Conservation (phyloP, 64 coral and sea anemone genomes). For the Cladopsammia gracilis region DNA sequence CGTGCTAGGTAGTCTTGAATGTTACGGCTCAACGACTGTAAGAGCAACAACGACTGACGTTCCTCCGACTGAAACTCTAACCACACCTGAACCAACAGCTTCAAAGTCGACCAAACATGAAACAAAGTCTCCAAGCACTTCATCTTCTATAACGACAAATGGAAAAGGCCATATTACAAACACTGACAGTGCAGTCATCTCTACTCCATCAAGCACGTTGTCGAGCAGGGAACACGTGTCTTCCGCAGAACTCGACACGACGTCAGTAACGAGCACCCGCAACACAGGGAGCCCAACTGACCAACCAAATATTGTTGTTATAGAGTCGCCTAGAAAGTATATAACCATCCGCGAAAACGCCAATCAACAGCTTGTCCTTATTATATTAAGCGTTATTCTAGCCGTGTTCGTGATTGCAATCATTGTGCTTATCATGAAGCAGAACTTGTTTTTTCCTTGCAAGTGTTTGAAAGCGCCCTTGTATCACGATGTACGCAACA, state of each 20-base stretch:
- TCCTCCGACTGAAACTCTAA: neutral
- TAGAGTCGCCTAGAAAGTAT: constrained; percentile 79
- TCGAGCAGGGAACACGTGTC: neutral
- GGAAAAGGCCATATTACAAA: neutral
- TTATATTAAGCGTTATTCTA: constrained; percentile 85
- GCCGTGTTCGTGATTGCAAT: constrained; percentile 89
- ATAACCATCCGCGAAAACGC: constrained; percentile 85
- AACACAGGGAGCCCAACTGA: neutral
- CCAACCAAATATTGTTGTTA: constrained; percentile 64
- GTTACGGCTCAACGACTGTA: constrained; percentile 71
- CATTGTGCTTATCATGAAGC: constrained; percentile 76
- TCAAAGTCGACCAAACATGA: neutral
- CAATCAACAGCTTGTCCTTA: constrained; percentile 91
- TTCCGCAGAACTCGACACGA: neutral
- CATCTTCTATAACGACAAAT: neutral
- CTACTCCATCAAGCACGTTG: neutral
- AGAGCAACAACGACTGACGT: constrained; percentile 4
- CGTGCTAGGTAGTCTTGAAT: constrained; percentile 77
- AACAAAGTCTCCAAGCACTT: constrained; percentile 18
- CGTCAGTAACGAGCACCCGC: neutral
- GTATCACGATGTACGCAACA: constrained; percentile 74
- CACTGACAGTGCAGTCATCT: neutral
- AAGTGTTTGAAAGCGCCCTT: constrained; percentile 72
- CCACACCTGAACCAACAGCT: constrained; percentile 5
- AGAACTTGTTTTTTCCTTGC: constrained; percentile 77